Base-by-base conservation (phyloP, 2,888 invertebrate species). In the Drosophila imparisetae region DNA sequence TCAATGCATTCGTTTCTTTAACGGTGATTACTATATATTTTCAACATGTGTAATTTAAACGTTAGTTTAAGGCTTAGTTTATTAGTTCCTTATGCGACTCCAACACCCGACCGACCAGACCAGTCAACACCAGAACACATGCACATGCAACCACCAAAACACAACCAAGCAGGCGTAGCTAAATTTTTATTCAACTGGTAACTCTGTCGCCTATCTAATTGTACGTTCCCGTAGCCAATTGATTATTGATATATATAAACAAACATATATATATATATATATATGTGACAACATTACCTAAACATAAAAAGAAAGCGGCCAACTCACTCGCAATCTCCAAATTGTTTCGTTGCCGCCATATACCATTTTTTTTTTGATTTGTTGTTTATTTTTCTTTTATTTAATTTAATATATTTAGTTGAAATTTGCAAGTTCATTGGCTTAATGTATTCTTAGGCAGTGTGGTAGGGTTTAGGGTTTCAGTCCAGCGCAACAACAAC, bases 191-290 rank as follows among this genome's bases (percentile, higher is more conserved):
- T 76, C 62, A 57, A 66, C 60, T 73, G 75, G 53, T 63, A 70
- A 70, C 57, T 64, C 48, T 69, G 66, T 83, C 78, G 80, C 68
- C 78, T 66, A 64, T 73, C 64, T 71, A 78, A 83, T 71, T 79
- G 69, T 79, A 83, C 79, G 77, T 83, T 83, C 83, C 83, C 85
- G 84, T 85, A 85, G 85, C 85, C 85, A 85, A 85, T 85, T 85
- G 72, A 79, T 86, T 85, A 86, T 84, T 86, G 54, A 83, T 81
- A 65, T 61, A 60, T 62, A 49, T 53, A 45, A 48, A 59, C 49
- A 40, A 32, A 66, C 62, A 54, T 48, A 32, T n/a, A 42, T 32
- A 49, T 48, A 34, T 34, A 53, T 60, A 53, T 66, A 38, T 40
- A 48, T 53, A 45, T 67, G 29, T 52, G 30, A 75, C 69, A 63